These are phyloP conservation scores for Philopedon plagiatum DNA, from an alignment of 2,888 invertebrate genomes.

Conservation along the genomic window DNA sequence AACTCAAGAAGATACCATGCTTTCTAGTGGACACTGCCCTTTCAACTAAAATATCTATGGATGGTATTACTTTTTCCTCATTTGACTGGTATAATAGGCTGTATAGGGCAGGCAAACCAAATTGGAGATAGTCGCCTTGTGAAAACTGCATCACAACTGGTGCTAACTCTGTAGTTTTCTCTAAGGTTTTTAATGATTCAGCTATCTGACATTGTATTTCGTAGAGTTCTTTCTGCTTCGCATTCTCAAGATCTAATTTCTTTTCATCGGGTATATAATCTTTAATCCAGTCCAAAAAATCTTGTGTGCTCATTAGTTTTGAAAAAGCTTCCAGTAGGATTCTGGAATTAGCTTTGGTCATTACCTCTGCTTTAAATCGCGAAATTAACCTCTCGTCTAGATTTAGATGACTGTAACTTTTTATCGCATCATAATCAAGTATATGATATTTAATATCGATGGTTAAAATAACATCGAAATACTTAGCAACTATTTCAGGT, in stretches of 20 bases:
- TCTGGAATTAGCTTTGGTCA: neutral
- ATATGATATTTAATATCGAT: neutral
- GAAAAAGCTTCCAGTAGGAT: slow-evolving; percentile 34
- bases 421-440: neutral
- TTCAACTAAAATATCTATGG: slow-evolving; percentile 46
- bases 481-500: neutral
- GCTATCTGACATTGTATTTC: slow-evolving; percentile 50
- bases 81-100: slow-evolving; percentile 50
- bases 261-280: slow-evolving; percentile 50
- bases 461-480: neutral
- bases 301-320: slow-evolving; percentile 48
- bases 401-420: neutral
- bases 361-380: slow-evolving; percentile 18
- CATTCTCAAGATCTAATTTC: slow-evolving; percentile 50
- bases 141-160: slow-evolving; percentile 52
- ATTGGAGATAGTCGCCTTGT: slow-evolving; percentile 54
- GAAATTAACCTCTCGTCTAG: slow-evolving; percentile 32
- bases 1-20: slow-evolving; percentile 53
- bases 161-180: slow-evolving; percentile 40
- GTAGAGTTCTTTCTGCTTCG: slow-evolving; percentile 45
- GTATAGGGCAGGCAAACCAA: slow-evolving; percentile 50
- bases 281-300: slow-evolving; percentile 45
- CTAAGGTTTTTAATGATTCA: slow-evolving; percentile 37
- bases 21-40: slow-evolving; percentile 54
- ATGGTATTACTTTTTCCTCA: slow-evolving; percentile 44